Evolutionary conservation across 2,113 vertebrate genomes (phyloP), one percentile per base, ranked within the genome.

Genomic region (Ictalurus furcatus): DNA sequence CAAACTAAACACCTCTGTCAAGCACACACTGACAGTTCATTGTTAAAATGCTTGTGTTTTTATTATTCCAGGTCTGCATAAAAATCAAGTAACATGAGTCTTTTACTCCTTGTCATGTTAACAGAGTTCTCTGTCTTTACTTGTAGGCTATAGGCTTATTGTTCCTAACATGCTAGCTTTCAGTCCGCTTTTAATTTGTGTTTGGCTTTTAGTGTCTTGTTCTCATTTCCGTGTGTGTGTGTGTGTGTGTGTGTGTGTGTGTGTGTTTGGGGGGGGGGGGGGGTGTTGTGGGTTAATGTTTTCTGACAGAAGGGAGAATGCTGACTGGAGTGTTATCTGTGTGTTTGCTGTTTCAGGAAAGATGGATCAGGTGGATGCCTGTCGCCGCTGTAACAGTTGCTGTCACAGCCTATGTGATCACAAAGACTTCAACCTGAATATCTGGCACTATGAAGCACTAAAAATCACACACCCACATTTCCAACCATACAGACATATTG

Each of bases 281-380:
- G 88, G 90, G 92, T 80, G 88, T 90, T 84, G 73, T 69, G 58
- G 61, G 74, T 87, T 87, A 80, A 90, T 80, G 19, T 58, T 81
- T 34, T 88, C 54, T 82, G 86, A 91, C 71, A 56, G 69, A n/a
- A 44, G 71, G 86, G 52, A 87, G 17, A 21, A 52, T 81, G 63
- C 76, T 85, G 89, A 76, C 69, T 82, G 52, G 14, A 52, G 37
- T 88, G 69, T 88, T 80, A 34, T 93, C 48, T 92, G 52, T 87
- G 58, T 92, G 71, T 93, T 85, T 63, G 90, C 93, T 92, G 59
- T 94, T 96, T 95, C 97, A 99, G 98, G 98, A 96, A 93, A 95
- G 95, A 90, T 99, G 98, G 97, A 93, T 95, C 90, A 96, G 96
- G 96, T 99, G 98, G 98, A 97, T 97, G 94, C 97, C 98, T 90